Percentiles rank a stretch among this genome's conserved stretches.
Conservation (phyloP, 2,797 vertebrate species). For the Botia kubotai region DNA sequence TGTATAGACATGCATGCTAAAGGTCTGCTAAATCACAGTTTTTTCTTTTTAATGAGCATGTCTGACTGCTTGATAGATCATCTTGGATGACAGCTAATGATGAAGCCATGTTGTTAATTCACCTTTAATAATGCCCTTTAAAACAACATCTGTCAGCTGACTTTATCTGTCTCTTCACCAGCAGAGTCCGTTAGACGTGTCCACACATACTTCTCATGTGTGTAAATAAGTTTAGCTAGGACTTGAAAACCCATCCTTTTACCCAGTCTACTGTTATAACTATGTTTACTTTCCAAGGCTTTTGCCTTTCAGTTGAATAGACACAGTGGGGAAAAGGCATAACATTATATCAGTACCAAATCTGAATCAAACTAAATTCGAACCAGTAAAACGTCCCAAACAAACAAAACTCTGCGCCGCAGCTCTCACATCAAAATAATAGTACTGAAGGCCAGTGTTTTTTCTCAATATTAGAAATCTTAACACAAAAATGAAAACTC, state of each 20-base stretch:
- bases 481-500: too few relatives aligned
- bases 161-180: constrained; percentile 60
- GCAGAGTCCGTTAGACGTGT: constrained; percentile 25
- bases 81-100: constrained; percentile 67
- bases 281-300: background rate
- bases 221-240: constrained; percentile 43
- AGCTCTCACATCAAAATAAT: background rate
- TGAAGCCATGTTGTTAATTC: constrained; percentile 74
- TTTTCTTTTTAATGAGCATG: constrained; percentile 47
- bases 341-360: background rate
- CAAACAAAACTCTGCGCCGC: background rate
- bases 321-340: background rate
- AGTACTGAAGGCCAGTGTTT: background rate
- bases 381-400: background rate
- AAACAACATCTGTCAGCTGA: constrained; percentile 73
- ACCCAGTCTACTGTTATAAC: background rate
- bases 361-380: background rate
- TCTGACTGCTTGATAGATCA: constrained; percentile 55
- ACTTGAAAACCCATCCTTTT: constrained; percentile 23
- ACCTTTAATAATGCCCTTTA: constrained; percentile 72
- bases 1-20: constrained; percentile 10
- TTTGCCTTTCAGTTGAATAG: background rate
- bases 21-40: constrained; percentile 30
- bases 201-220: constrained; percentile 9
- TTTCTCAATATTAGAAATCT: background rate